Base-by-base conservation (phyloP, 53 echinoderm and acorn worm species). In the Patiria pectinifera region DNA sequence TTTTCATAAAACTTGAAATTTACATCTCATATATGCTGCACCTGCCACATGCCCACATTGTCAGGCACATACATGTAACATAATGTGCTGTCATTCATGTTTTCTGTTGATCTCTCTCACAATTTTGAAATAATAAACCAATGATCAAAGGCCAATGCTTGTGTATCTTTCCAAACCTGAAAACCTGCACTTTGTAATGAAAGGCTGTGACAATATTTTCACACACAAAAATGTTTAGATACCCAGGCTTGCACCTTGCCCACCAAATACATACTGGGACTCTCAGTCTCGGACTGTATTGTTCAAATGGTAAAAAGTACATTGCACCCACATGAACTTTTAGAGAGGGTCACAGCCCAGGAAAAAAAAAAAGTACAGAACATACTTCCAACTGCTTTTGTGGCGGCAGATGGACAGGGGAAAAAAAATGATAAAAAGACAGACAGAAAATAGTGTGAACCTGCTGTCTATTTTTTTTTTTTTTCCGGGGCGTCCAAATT, bases 281-380 rank as follows among this genome's bases (percentile, higher is more conserved):
- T 23, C 80, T 45, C 19, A 79, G 45, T 14, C 11, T 82, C 53
- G 48, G 45, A 58, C 83, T 59, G 83, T 1, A 83, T 60, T 59
- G 86, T 60, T 59, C 35, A 21, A 6, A 12, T 62, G 62, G 79
- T 25, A 49, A 23, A 90, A 90, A 90, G 90, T 90, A 90, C 90
- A 90, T 61, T 81, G 90, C 90, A 63, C 90, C 81, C 19, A 13
- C 2, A 23, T 80, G 90, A 80, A 90, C 90, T 90, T 81, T 81
- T 81, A 11, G 21, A 44, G 61, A n/a, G 69, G 84, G 53, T 84
- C 84, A 84, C 59, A 83, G 25, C 26, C 44, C 15, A 11, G 78
- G 35, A 19, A 2, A 26, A 45, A 19, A 45, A 19, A 84, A 84
- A 63, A 84, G 84, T 84, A 84, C 84, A 84, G 63, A 60, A 26